A percentile compares a stretch with the other conserved stretches of the same genome.
These are phyloP conservation scores for Psammodynastes pulverulentus DNA, from an alignment of 2,113 vertebrate species.

Conservation along the genomic window DNA sequence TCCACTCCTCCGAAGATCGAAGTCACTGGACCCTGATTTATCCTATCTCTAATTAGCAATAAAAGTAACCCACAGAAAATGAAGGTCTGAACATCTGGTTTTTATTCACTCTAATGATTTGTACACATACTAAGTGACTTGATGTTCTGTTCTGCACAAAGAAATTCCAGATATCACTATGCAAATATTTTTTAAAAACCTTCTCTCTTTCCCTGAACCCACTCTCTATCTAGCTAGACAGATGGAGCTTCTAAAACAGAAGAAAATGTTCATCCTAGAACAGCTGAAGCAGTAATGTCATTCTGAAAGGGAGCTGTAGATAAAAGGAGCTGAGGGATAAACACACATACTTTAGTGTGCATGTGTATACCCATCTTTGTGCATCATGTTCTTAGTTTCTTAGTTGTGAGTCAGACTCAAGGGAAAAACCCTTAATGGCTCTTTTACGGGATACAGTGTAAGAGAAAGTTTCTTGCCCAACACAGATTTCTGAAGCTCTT, in stretches of 20 bases:
- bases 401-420: not conserved
- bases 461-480: not conserved
- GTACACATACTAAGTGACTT: conserved; percentile 21
- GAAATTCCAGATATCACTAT: not conserved
- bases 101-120: conserved; percentile 45
- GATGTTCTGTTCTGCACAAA: conserved; percentile 22
- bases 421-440: not conserved
- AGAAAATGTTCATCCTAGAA: conserved; percentile 15
- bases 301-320: not conserved
- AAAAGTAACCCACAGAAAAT: conserved; percentile 38
- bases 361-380: not conserved
- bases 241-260: conserved; percentile 35
- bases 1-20: not conserved
- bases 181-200: conserved; percentile 31
- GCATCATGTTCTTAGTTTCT: not conserved
- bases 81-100: conserved; percentile 32
- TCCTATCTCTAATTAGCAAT: conserved; percentile 39
- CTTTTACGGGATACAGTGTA: not conserved
- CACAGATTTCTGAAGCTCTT: too few species aligned
- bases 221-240: conserved; percentile 19
- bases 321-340: not conserved
- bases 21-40: not conserved
- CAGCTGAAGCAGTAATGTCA: not conserved
- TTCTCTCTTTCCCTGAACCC: conserved; percentile 3
- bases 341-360: not conserved